Evolutionary conservation across 1,140 invertebrate species (phyloP), one percentile per base, ranked within the genome.

Genomic region (Pteromalus puparum): DNA sequence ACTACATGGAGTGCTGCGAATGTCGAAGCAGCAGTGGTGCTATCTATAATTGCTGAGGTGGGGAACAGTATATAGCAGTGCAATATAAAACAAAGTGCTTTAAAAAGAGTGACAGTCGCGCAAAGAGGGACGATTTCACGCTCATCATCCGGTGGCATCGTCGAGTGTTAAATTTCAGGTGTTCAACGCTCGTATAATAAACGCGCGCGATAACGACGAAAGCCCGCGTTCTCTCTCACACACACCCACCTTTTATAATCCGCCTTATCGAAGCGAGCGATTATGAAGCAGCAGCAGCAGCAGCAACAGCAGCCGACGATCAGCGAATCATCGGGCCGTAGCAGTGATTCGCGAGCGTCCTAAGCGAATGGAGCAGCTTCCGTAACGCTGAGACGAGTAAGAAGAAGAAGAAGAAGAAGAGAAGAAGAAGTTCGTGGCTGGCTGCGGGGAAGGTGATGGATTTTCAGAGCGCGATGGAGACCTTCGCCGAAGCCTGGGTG

Each of bases 391-490:
- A 70, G 65, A 48, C 1, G n/a, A 38, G n/a, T 12, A 5, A 67
- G n/a, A 38, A 10, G n/a, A 53, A 61, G 30, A 65, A 34, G 28
- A 30, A 67, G 30, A 5, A n/a, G 26, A 30, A 38, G 34, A 34
- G n/a, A 42, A 15, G 28, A 42, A 6, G 78, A 70, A 78, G 42
- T 38, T 24, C 38, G 42, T 10, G 73, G 0, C 88, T 88, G 67
- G 81, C 89, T 87, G 82, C 87, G 85, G 89, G 89, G 84, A 85
- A 90, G 90, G 92, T 90, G 89, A 98, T 98, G 97, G 97, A 98
- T 96, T 98, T 98, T 95, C 97, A 98, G 94, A 98, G 97, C 95
- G 97, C 97, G 87, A 98, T 98, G 97, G 97, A 99, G 94, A 98
- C 97, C 87, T 98, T 99, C 92, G 97, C 97, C 78, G 98, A 98